Evolutionary conservation across 2,113 vertebrate species (phyloP).

Genomic region (Lucifuga dentata): DNA sequence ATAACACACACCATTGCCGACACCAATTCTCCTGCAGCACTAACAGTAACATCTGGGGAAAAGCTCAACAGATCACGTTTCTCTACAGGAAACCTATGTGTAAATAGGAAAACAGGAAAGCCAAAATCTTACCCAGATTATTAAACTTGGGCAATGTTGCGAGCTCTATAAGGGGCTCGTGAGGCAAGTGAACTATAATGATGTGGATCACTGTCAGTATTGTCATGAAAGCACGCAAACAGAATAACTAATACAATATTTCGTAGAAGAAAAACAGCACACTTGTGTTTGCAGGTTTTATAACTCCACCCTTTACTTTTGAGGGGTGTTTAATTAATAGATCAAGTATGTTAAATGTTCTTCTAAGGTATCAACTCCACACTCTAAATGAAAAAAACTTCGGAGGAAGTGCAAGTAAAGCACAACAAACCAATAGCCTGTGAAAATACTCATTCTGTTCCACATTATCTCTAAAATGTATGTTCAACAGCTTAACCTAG

Average conservation of each 20-base stretch:
- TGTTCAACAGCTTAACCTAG: conserved; percentile 1
- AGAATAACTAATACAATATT: background rate
- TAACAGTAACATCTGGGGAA: too few species aligned
- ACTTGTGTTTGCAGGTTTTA: background rate
- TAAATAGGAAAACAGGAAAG: too few species aligned
- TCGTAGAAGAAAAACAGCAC: background rate
- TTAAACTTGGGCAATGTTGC: background rate
- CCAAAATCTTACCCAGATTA: background rate
- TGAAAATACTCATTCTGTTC: conserved; percentile 17
- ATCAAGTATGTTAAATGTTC: conserved; percentile 21
- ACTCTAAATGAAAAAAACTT: background rate
- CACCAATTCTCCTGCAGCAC: too few species aligned
- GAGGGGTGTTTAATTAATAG: conserved; percentile 15
- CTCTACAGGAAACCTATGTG: too few species aligned
- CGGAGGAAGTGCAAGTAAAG: conserved; percentile 19
- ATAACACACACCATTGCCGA: too few species aligned
- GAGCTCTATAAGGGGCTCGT: background rate
- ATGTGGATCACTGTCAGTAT: background rate
- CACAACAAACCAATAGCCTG: background rate
- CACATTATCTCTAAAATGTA: background rate
- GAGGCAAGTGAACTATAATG: background rate
- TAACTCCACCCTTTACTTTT: background rate
- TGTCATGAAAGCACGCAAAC: background rate
- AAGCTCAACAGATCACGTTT: too few species aligned
- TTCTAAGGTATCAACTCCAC: conserved; percentile 21